These are phyloP conservation scores for Mohoua ochrocephala DNA, from an alignment of 2,113 vertebrate species.

Conservation along the genomic window DNA sequence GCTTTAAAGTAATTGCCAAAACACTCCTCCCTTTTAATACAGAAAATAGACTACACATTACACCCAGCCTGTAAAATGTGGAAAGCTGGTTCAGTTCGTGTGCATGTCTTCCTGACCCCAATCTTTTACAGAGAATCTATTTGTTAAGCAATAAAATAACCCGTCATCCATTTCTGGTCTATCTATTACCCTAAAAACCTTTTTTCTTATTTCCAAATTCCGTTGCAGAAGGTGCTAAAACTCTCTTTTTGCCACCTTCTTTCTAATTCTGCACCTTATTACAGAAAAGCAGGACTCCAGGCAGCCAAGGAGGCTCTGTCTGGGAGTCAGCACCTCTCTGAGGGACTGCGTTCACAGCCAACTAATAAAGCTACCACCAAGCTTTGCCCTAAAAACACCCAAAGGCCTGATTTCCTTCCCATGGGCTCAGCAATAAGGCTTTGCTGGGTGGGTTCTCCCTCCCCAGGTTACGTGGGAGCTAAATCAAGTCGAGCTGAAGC, in stretches of 20 bases:
- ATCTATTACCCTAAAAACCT: neutral
- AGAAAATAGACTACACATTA: neutral
- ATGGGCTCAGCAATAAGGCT: neutral
- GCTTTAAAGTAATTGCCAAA: neutral
- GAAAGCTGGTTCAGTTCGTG: neutral
- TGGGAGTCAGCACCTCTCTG: neutral
- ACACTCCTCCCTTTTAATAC: neutral
- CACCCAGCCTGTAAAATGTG: neutral
- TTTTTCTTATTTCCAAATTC: neutral
- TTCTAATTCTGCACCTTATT: neutral
- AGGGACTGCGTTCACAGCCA: neutral
- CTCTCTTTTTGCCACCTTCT: neutral
- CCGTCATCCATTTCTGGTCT: neutral
- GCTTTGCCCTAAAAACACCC: neutral
- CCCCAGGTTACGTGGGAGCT: neutral
- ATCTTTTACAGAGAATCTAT: neutral
- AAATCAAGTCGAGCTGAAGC: neutral
- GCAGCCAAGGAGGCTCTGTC: neutral
- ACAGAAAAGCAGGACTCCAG: neutral
- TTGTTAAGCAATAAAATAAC: neutral
- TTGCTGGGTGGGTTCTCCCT: neutral
- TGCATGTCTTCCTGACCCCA: neutral
- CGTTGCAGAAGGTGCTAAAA: neutral
- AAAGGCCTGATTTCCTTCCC: neutral
- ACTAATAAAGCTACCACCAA: neutral